These are phyloP conservation scores for Clitarchus hookeri DNA, from an alignment of 2,888 invertebrate genomes.

Conservation along the genomic window DNA sequence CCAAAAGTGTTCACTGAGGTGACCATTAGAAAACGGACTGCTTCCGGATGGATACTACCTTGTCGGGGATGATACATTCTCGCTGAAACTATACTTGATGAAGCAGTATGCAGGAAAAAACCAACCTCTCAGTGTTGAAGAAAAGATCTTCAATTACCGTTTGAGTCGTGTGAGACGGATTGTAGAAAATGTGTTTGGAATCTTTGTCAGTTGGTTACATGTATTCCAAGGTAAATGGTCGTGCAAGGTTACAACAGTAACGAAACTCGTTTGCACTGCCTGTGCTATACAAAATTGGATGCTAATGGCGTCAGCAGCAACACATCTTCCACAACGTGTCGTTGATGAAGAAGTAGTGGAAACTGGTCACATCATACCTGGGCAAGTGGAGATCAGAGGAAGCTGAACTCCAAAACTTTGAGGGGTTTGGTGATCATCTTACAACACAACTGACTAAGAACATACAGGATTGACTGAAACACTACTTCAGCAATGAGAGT, in stretches of 20 bases:
- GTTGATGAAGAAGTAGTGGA: not conserved
- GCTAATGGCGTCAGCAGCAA: not conserved
- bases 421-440: conserved; percentile 8
- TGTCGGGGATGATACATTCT: not conserved
- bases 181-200: conserved; percentile 40
- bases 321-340: conserved; percentile 12
- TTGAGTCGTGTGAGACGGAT: conserved; percentile 37
- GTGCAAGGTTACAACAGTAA: conserved; percentile 35
- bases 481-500: conserved; percentile 7
- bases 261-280: conserved; percentile 30
- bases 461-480: conserved; percentile 11
- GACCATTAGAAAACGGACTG: conserved; percentile 20
- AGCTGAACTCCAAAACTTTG: conserved; percentile 10
- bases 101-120: conserved; percentile 11
- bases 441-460: conserved; percentile 11
- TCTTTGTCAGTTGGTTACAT: conserved; percentile 40
- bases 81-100: conserved; percentile 17
- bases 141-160: conserved; percentile 39
- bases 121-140: conserved; percentile 29
- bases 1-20: conserved; percentile 11
- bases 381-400: conserved; percentile 1
- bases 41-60: conserved; percentile 18
- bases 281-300: conserved; percentile 38
- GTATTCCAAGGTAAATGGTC: conserved; percentile 41
- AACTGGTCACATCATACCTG: conserved; percentile 25